Evolutionary conservation across 2,888 invertebrate species (phyloP).

Genomic region (Cremastinae sp.): DNA sequence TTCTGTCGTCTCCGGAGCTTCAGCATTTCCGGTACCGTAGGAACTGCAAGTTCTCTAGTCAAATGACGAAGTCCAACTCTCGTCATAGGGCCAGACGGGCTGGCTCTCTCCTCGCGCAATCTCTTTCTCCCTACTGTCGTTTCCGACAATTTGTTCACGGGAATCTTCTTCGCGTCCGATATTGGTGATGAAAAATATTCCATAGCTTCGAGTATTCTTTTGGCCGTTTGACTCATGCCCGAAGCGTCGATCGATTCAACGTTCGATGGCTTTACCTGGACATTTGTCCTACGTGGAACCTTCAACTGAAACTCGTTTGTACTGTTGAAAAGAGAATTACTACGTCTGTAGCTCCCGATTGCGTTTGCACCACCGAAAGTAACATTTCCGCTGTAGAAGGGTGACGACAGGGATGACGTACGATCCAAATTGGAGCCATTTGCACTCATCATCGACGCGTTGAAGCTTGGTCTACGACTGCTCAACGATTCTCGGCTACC

Average conservation of each 20-base stretch:
- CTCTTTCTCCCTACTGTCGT: constrained; percentile 61
- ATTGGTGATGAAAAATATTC: constrained; percentile 92
- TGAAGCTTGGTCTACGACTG: constrained; percentile 81
- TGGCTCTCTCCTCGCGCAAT: constrained; percentile 67
- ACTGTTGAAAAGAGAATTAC: constrained; percentile 69
- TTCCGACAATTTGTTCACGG: constrained; percentile 79
- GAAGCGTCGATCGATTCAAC: constrained; percentile 74
- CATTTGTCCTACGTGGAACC: constrained; percentile 76
- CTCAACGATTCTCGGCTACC: constrained; percentile 79
- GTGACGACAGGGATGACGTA: constrained; percentile 82
- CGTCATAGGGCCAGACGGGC: constrained; percentile 56
- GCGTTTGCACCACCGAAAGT: constrained; percentile 87
- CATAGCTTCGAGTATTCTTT: constrained; percentile 88
- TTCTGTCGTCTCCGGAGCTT: constrained; percentile 83
- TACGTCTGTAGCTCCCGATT: constrained; percentile 72
- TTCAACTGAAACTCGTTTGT: constrained; percentile 71
- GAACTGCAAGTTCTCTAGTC: constrained; percentile 82
- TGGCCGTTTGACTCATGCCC: constrained; percentile 87
- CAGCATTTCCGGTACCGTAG: constrained; percentile 84
- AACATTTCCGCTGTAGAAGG: constrained; percentile 89
- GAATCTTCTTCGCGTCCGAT: constrained; percentile 89
- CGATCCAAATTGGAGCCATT: constrained; percentile 80
- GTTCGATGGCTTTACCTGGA: constrained; percentile 81
- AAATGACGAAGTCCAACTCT: constrained; percentile 76
- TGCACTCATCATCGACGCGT: constrained; percentile 80